Conservation (phyloP, 1,140 invertebrate genomes). For the Drosophila dunni region DNA sequence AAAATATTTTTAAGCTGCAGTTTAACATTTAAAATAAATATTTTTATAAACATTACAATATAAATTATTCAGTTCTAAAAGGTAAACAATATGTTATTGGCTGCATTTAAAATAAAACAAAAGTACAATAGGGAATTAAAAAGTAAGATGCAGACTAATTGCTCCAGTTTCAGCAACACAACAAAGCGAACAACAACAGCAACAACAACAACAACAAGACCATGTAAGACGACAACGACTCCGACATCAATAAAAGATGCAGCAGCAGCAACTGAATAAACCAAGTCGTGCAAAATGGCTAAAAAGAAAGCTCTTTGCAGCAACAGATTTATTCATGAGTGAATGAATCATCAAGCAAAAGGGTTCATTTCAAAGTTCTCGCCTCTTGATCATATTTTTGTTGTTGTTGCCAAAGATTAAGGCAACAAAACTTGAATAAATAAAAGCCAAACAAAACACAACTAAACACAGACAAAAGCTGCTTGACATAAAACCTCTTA, state of each 20-base stretch:
- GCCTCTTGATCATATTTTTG: neutral
- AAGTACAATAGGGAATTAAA: neutral
- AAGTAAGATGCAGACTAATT: conserved; percentile 9
- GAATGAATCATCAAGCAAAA: conserved; percentile 37
- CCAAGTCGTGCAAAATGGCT: neutral
- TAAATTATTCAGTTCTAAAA: no score
- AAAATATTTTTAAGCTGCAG: no score
- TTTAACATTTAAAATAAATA: no score
- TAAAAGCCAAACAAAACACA: neutral
- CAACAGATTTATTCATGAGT: conserved; percentile 25
- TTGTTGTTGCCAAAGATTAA: conserved; percentile 25
- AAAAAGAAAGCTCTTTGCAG: conserved; percentile 23
- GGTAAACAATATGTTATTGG: no score
- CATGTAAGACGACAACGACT: conserved; percentile 26
- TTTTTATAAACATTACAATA: no score
- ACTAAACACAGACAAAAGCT: neutral
- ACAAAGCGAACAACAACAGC: no score
- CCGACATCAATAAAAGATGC: conserved; percentile 15
- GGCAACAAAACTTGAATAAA: conserved; percentile 8
- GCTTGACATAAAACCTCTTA: no score
- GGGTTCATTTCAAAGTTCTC: conserved; percentile 18
- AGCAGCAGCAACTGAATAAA: conserved; percentile 3
- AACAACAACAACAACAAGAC: no score
- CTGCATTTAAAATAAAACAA: no score
- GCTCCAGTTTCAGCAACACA: neutral